These are phyloP conservation scores for Neodiprion fabricii DNA, from an alignment of 1,140 invertebrate genomes.

Conservation along the genomic window DNA sequence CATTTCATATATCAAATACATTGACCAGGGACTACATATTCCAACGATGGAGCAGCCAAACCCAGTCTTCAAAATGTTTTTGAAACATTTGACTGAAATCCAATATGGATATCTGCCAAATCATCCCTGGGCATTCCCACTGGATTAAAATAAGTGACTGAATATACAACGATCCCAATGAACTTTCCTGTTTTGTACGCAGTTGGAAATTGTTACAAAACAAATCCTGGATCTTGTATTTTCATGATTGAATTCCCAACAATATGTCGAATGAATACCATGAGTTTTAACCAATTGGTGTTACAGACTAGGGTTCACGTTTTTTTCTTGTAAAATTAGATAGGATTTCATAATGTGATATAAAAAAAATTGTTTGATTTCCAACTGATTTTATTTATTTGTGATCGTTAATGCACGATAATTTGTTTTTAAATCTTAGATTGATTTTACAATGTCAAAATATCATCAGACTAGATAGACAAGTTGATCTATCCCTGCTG, in stretches of 20 bases:
- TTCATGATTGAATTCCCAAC: not conserved
- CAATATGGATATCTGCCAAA: conserved; percentile 81
- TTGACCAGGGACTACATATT: conserved; percentile 70
- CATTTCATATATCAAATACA: conserved; percentile 80
- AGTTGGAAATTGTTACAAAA: too few relatives aligned
- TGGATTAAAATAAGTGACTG: conserved; percentile 50
- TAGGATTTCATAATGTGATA: not conserved
- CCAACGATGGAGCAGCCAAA: conserved; percentile 77
- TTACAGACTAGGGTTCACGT: too few relatives aligned
- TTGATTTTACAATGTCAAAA: too few relatives aligned
- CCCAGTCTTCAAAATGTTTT: conserved; percentile 73
- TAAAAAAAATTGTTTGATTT: too few relatives aligned
- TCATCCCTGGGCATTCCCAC: conserved; percentile 76
- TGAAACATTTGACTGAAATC: conserved; percentile 80
- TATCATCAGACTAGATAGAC: too few relatives aligned
- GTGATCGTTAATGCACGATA: not conserved
- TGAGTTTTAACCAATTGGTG: too few relatives aligned
- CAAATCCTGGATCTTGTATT: too few relatives aligned
- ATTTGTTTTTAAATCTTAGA: not conserved
- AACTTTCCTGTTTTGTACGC: too few relatives aligned
- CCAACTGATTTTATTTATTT: not conserved
- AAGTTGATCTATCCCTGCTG: too few relatives aligned
- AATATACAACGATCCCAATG: not conserved
- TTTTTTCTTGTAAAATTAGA: not conserved
- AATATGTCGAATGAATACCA: not conserved